Evolutionary conservation across 2,888 invertebrate species (phyloP).

Genomic region (Chrysolina haemoptera): DNA sequence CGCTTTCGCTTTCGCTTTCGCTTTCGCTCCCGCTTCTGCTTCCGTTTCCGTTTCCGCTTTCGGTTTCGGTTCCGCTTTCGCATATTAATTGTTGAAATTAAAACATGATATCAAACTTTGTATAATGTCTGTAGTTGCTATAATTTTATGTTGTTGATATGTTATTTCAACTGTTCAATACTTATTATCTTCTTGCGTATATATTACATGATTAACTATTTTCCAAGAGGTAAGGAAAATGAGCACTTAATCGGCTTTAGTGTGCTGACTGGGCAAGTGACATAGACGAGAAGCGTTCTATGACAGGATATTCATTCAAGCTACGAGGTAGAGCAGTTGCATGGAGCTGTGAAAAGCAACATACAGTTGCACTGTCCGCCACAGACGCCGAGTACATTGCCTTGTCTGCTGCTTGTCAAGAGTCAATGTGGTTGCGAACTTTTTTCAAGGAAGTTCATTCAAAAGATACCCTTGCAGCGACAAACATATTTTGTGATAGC

Average conservation of each 20-base stretch:
- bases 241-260: not conserved
- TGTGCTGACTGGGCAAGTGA: slow-evolving; percentile 24
- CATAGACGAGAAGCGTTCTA: slow-evolving; percentile 7
- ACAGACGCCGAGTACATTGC: slow-evolving; percentile 27
- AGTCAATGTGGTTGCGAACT: slow-evolving; percentile 15
- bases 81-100: too few species aligned
- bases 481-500: not conserved
- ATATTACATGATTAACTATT: too few species aligned
- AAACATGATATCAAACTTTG: too few species aligned
- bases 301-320: slow-evolving; percentile 7
- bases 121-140: too few species aligned
- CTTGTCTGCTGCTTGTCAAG: slow-evolving; percentile 16
- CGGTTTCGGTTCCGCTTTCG: too few species aligned
- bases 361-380: slow-evolving; percentile 23
- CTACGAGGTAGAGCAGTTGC: slow-evolving; percentile 1
- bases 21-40: too few species aligned
- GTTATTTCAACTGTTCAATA: too few species aligned
- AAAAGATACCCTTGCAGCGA: not conserved
- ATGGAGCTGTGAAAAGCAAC: slow-evolving; percentile 3
- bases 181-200: too few species aligned
- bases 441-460: not conserved
- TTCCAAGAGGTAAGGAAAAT: not conserved
- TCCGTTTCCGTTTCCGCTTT: too few species aligned
- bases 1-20: too few species aligned
- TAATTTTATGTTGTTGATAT: too few species aligned